Base-by-base conservation (phyloP, 2,797 vertebrate genomes). In the Rhadinocentrus ornatus region DNA sequence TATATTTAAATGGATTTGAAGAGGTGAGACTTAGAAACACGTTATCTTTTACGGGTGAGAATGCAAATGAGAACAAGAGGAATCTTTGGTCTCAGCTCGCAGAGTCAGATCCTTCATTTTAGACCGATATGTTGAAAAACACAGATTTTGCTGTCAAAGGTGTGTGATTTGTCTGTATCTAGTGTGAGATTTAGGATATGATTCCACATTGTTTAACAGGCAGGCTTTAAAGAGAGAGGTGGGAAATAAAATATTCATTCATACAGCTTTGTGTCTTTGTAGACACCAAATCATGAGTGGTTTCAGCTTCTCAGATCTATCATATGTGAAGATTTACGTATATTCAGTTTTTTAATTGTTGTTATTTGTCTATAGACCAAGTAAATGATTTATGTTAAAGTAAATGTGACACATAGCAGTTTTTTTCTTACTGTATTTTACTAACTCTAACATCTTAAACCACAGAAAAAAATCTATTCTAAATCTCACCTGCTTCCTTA, bases 1-100 rank as follows among this genome's bases (percentile, higher is more conserved):
- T 64, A 41, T 60, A 66, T 61, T 73, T 73, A 58, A 82, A 67
- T 53, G 41, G 37, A 4, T 16, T 11, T 54, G n/a, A 62, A 63
- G 52, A 62, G 50, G 59, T 26, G 59, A 41, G 68, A 44, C 50
- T 75, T 62, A 29, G 59, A 57, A 56, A 18, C 44, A 44, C 10
- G 10, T 41, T 32, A 67, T 50, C 39, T 24, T 6, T 37, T 53
- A 55, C 34, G 2, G 59, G 37, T n/a, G 31, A 26, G 13, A 58
- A 56, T 9, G 2, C 15, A 60, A 72, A 50, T 24, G 16, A 65
- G 15, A n/a, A 29, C 0, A 2, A 48, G 7, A 70, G 37, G 46
- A 26, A 63, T 15, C 20, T 65, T 44, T 7, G 6, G n/a, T 34
- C 6, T 31, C 54, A 29, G 16, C 18, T 32, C 16, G 31, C 6